phyloP scores from a whole-genome alignment of 2,888 invertebrate genomes.

The Parnassius smintheus region DNA sequence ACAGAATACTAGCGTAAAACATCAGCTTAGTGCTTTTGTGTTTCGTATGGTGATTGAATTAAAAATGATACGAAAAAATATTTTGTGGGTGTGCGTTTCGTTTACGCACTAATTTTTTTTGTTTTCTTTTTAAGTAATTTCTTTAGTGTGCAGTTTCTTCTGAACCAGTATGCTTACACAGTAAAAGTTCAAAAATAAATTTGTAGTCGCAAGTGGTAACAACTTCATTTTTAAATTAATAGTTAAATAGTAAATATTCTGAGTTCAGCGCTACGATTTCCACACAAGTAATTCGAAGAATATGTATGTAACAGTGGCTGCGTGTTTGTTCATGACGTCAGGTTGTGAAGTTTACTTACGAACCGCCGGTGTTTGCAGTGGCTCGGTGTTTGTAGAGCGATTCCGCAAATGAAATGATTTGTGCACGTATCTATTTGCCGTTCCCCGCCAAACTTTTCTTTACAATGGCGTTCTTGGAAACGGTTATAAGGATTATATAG shows the following conservation, averaged over 20 bases:
- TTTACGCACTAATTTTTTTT: too few relatives aligned
- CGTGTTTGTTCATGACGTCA: constrained; percentile 28
- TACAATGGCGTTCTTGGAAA: constrained; percentile 9
- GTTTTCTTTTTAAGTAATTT: too few relatives aligned
- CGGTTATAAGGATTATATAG: neutral
- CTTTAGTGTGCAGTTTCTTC: too few relatives aligned
- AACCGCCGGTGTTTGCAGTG: constrained; percentile 19
- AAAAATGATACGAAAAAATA: too few relatives aligned
- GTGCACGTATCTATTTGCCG: constrained; percentile 16
- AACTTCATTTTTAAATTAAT: too few relatives aligned
- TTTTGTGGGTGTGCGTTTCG: too few relatives aligned
- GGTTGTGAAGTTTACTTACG: constrained; percentile 25
- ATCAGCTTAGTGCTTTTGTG: too few relatives aligned
- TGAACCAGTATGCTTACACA: too few relatives aligned
- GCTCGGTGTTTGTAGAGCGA: constrained; percentile 26
- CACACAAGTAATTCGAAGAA: constrained; percentile 23
- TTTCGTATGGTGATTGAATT: too few relatives aligned
- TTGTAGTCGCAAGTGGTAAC: too few relatives aligned
- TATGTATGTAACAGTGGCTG: constrained; percentile 28
- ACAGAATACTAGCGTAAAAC: too few relatives aligned
- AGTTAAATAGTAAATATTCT: neutral
- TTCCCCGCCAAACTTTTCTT: constrained; percentile 1
- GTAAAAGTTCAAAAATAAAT: too few relatives aligned
- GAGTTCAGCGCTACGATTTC: constrained; percentile 1
- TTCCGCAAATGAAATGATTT: constrained; percentile 24